Percentiles rank a stretch among this genome's conserved stretches.
Conservation (phyloP, 2,113 vertebrate species). For the Coptodon rendalli region DNA sequence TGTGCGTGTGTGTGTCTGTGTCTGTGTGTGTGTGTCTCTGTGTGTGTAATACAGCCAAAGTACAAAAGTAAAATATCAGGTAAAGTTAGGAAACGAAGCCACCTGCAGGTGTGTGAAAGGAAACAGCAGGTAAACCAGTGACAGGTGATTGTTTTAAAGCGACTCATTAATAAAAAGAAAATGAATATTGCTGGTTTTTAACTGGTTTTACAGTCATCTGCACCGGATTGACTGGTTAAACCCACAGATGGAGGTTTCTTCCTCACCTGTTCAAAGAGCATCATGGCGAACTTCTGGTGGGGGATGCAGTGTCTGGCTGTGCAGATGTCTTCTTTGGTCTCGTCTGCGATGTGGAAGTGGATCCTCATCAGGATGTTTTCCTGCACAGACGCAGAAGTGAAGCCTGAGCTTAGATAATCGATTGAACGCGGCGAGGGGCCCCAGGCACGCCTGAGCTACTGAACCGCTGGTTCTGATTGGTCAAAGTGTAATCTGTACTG, state of each 20-base stretch:
- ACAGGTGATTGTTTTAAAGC: neutral
- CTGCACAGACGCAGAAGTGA: constrained; percentile 54
- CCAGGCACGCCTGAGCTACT: neutral
- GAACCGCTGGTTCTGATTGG: neutral
- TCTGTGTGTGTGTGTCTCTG: fast-evolving
- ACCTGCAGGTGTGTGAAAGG: neutral
- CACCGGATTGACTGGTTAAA: neutral
- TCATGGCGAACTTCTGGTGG: constrained; percentile 98
- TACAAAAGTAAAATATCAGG: neutral
- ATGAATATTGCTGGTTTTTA: fast-evolving
- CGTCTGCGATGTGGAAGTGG: constrained; percentile 95
- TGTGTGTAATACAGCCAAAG: fast-evolving
- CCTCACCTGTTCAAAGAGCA: constrained; percentile 92
- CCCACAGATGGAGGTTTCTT: neutral
- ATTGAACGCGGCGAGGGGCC: neutral
- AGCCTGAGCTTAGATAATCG: neutral
- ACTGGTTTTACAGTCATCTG: neutral
- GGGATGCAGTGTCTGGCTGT: constrained; percentile 91
- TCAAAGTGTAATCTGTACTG: neutral
- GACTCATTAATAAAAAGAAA: neutral
- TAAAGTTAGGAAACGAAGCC: fast-evolving
- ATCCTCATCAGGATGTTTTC: constrained; percentile 95
- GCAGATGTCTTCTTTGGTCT: constrained; percentile 93
- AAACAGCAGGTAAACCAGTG: neutral
- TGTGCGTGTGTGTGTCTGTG: fast-evolving